Percentiles rank a stretch among this genome's conserved stretches.
Conservation (phyloP, 2,113 vertebrate genomes). For the Caretta caretta region DNA sequence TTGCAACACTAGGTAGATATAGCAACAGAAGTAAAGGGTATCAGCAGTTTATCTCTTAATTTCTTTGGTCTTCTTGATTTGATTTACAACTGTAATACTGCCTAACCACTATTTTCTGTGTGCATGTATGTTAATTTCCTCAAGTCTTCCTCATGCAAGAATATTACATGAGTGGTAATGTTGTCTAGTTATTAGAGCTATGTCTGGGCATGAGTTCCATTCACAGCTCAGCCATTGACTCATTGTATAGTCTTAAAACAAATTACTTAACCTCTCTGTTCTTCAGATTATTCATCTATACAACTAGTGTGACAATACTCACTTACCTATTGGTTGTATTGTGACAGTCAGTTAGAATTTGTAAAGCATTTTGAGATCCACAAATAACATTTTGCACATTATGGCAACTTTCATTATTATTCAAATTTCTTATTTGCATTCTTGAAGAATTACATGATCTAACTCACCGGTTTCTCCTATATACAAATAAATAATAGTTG, state of each 20-base stretch:
- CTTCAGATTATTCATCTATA: background rate
- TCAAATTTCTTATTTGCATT: background rate
- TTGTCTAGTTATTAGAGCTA: background rate
- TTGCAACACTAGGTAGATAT: background rate
- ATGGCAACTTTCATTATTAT: background rate
- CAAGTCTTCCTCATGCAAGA: background rate
- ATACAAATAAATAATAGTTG: background rate
- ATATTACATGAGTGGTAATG: background rate
- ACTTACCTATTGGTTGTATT: background rate
- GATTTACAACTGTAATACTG: background rate
- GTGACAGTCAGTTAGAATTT: background rate
- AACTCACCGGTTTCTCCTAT: background rate
- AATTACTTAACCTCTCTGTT: background rate
- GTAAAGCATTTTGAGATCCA: background rate
- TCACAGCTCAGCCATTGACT: background rate
- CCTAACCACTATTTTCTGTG: background rate
- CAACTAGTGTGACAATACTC: background rate
- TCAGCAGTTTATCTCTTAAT: background rate
- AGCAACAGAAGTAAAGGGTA: background rate
- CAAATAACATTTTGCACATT: background rate
- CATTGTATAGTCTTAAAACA: background rate
- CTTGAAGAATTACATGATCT: background rate
- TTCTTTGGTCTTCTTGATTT: background rate
- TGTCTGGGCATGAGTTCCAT: background rate
- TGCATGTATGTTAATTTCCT: background rate